Base-by-base conservation (phyloP, 2,888 invertebrate genomes). In the Chouioia cunea region DNA sequence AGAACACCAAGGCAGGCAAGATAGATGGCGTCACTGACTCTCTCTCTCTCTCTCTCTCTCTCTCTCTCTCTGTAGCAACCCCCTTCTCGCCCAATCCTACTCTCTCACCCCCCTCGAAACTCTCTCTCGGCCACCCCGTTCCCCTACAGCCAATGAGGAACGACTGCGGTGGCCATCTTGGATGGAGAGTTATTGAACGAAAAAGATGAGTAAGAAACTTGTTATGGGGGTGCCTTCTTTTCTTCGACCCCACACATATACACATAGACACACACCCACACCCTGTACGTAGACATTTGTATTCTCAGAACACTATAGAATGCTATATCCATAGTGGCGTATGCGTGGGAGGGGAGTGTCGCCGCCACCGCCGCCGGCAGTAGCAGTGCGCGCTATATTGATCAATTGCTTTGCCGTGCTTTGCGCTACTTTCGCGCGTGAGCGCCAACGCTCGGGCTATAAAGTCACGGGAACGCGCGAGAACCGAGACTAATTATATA, bases 161-260 rank as follows among this genome's bases (percentile, higher is more conserved):
- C 86, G 86, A 85, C 85, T 82, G 83, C 80, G 84, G 85, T 85
- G 84, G 86, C 86, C 86, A 86, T 86, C 85, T 86, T 86, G 86
- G 86, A 84, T 85, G 85, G 84, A 85, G 85, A 85, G 85, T 85
- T 86, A 86, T 86, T 86, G 86, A 86, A 85, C 86, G 85, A 85
- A 85, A 85, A 85, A 86, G 85, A 86, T 86, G 85, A 85, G 85
- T 85, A 85, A 85, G 85, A 85, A 85, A 85, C 85, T 84, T 85
- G 85, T 83, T 85, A 84, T 81, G 82, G 81, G 84, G 84, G 85
- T 83, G 65, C 52, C 56, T 59, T 59, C 53, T 27, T 54, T 27
- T 12, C 43, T 60, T 65, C 75, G 68, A 74, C 72, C 56, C 59
- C 57, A 58, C 58, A 65, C 65, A 43, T 67, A 54, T 62, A 59